Percentiles rank a stretch among this genome's conserved stretches.
Evolutionary conservation across 2,888 invertebrate species (phyloP).

Genomic region (Chymomyza procnemis): DNA sequence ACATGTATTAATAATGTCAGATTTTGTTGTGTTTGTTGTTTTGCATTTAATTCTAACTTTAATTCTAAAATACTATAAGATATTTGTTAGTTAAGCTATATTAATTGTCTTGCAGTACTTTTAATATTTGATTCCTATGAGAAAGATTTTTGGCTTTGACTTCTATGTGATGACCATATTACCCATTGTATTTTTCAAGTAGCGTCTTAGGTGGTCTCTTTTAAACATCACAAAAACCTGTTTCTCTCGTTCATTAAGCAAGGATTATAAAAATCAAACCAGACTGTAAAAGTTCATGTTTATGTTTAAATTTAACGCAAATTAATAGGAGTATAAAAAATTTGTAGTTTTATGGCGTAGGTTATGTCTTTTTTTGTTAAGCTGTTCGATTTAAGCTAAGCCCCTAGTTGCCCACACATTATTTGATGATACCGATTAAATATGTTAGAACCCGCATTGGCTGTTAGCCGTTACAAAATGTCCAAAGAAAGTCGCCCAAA

Average conservation of each 20-base stretch:
- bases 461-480: slow-evolving; percentile 21
- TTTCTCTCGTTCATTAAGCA: neutral
- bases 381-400: neutral
- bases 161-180: no score
- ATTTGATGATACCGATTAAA: neutral
- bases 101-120: no score
- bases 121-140: no score
- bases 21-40: no score
- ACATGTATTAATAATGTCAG: no score
- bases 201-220: neutral
- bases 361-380: neutral
- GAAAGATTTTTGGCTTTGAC: no score
- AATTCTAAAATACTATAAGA: no score
- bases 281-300: neutral
- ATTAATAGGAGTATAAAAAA: neutral
- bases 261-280: neutral
- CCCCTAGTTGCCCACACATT: neutral
- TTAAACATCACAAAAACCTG: neutral
- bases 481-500: neutral
- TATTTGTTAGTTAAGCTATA: no score
- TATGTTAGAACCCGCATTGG: slow-evolving; percentile 45
- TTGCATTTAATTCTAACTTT: no score
- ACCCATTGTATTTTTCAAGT: neutral
- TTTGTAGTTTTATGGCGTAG: neutral
- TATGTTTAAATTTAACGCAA: neutral